These are phyloP conservation scores for Hymenopus coronatus DNA, from an alignment of 2,888 invertebrate species.

Conservation along the genomic window DNA sequence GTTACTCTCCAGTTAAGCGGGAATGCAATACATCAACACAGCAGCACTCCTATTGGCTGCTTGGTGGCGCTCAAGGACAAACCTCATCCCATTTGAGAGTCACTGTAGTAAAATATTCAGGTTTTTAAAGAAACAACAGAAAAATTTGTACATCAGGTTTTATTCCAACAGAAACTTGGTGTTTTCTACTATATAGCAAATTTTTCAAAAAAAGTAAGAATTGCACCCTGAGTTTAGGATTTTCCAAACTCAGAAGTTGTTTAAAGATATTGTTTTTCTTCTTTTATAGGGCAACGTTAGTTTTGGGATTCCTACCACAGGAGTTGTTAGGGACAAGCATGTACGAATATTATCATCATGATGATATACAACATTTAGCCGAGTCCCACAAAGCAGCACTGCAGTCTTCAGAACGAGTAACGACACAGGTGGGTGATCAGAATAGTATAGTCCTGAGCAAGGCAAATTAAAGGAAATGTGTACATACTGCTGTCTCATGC, in stretches of 20 bases:
- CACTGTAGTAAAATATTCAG: too few relatives aligned
- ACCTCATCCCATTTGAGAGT: too few relatives aligned
- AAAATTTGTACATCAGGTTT: too few relatives aligned
- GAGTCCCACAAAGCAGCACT: conserved; percentile 80
- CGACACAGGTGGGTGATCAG: conserved; percentile 53
- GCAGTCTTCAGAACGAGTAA: conserved; percentile 45
- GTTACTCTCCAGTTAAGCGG: too few relatives aligned
- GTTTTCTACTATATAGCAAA: too few relatives aligned
- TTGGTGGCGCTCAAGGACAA: too few relatives aligned
- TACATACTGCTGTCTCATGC: not conserved
- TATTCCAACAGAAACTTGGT: too few relatives aligned
- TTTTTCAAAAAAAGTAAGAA: too few relatives aligned
- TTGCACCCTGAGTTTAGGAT: not conserved
- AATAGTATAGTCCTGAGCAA: not conserved
- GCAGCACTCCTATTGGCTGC: too few relatives aligned
- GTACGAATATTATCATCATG: conserved; percentile 87
- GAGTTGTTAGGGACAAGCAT: conserved; percentile 78
- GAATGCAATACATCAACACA: too few relatives aligned
- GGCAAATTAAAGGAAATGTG: not conserved
- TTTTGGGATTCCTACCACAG: conserved; percentile 88
- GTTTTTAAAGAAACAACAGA: too few relatives aligned
- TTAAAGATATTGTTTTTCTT: not conserved
- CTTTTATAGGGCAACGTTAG: conserved; percentile 72
- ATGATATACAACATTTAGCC: conserved; percentile 75
- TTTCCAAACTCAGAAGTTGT: not conserved